Base-by-base conservation (phyloP, 2,888 invertebrate species). In the Apamea epomidion region DNA sequence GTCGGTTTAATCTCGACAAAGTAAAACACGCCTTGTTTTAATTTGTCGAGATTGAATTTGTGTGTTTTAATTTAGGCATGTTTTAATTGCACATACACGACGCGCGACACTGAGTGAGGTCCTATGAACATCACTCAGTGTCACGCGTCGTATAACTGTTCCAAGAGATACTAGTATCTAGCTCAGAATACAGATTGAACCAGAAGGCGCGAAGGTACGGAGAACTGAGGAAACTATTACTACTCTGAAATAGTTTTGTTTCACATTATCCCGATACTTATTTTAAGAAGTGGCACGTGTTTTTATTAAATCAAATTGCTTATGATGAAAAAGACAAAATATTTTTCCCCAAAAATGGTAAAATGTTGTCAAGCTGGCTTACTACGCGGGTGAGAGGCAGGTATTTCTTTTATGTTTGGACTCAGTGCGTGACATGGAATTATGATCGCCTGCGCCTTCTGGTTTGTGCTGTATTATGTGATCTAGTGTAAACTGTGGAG, bases 71-170 rank as follows among this genome's bases (percentile, higher is more conserved):
- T 32, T 2, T 32, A 32, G 32, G 32, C 32, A 3, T 32, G 32
- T 32, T 32, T 32, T 73, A 86, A 62, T 87, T n/a, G 48, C 84
- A 58, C 67, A 45, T 37, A 32, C 16, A 71, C 29, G 74, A 64
- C 42, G 32, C 18, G 16, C 12, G 75, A 86, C 87, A 87, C 42
- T 81, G 86, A 87, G 7, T 69, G 76, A 84, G 87, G 85, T 68
- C 51, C 64, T 42, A 62, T 4, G 54, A 2, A 32, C 32, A 32
- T 32, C 32, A 32, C 32, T 32, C 32, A 32, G 32, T 32, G 32
- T 32, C 32, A 3, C 32, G 32, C 2, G 32, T 32, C 32, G 32
- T 21, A 2, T 74, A 64, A 73, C 54, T 69, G 64, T 71, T 62
- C 54, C 64, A 45, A 25, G 65, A 71, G 29, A 51, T 64, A 74